Evolutionary conservation across 1,140 invertebrate species (phyloP), one percentile per base, ranked within the genome.

Genomic region (Leptoteleia sp.): DNA sequence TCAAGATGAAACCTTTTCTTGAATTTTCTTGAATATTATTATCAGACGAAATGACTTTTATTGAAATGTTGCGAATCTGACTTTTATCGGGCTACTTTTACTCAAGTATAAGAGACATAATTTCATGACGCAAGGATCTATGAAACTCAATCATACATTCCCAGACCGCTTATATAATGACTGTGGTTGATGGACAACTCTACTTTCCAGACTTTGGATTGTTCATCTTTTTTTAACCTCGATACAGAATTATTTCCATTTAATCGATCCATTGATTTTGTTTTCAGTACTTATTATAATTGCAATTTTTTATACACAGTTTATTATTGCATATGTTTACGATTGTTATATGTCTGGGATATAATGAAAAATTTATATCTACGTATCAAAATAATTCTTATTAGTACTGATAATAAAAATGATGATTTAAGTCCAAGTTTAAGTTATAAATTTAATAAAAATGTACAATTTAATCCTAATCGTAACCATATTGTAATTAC

Each of bases 261-360:
- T 1, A 9, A 40, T 40, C n/a, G 37, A 40, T 40, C 37, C 7
- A 40, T 17, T 6, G 37, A 40, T 40, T 17, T 9, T 9, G 13
- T 3, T 40, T 40, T 6, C 6, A 16, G 37, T 47, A 61, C 43
- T 61, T 22, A 5, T n/a, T n/a, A n/a, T n/a, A n/a, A n/a, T n/a
- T n/a, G n/a, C n/a, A n/a, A n/a, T n/a, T n/a, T n/a, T n/a, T n/a
- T n/a, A n/a, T n/a, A n/a, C n/a, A n/a, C n/a, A n/a, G n/a, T n/a
- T n/a, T n/a, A n/a, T n/a, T n/a, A n/a, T n/a, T n/a, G n/a, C n/a
- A n/a, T n/a, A n/a, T n/a, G n/a, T n/a, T n/a, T n/a, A n/a, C n/a
- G n/a, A n/a, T n/a, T n/a, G n/a, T n/a, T n/a, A n/a, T n/a, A n/a
- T n/a, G n/a, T n/a, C n/a, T n/a, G n/a, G n/a, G n/a, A n/a, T n/a